Percentiles rank a stretch among this genome's conserved stretches.
phyloP scores from a whole-genome alignment of 2,113 vertebrate genomes.

The Siniperca knerii region DNA sequence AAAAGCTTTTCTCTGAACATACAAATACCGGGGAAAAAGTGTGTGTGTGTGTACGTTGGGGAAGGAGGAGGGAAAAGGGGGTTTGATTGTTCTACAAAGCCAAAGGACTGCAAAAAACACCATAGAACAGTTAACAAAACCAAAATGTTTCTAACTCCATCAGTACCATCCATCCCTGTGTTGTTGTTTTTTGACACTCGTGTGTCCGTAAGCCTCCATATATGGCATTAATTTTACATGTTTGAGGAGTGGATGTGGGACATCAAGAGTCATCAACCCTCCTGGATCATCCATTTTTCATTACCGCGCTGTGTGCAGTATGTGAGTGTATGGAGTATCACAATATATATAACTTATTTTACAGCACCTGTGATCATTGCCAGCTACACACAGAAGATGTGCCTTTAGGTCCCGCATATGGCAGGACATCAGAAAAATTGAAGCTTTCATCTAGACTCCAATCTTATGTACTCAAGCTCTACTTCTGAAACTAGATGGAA shows the following conservation, averaged over 20 bases:
- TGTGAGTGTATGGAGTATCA: slow-evolving; percentile 24
- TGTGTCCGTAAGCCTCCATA: slow-evolving; percentile 22
- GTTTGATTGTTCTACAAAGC: slow-evolving; percentile 71
- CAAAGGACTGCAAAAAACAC: slow-evolving; percentile 70
- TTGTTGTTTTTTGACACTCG: not conserved
- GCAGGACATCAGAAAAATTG: slow-evolving; percentile 20
- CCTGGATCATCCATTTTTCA: slow-evolving; percentile 62
- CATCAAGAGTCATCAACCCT: slow-evolving; percentile 42
- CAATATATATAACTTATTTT: slow-evolving; percentile 41
- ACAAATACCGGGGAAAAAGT: slow-evolving; percentile 60
- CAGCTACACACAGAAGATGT: slow-evolving; percentile 1
- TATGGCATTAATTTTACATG: slow-evolving; percentile 65
- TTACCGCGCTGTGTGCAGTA: not conserved
- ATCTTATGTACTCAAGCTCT: not conserved
- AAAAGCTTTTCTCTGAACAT: slow-evolving; percentile 74
- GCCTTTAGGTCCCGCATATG: slow-evolving; percentile 7
- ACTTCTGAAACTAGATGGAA: slow-evolving; percentile 3
- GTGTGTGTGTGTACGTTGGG: slow-evolving; percentile 6
- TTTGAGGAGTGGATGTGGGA: slow-evolving; percentile 21
- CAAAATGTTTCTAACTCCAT: slow-evolving; percentile 8
- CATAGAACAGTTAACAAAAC: slow-evolving; percentile 63
- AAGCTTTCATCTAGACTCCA: slow-evolving; percentile 23
- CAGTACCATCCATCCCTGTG: not conserved
- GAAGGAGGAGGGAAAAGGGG: not conserved
- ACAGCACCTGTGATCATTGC: slow-evolving; percentile 55